phyloP scores from a whole-genome alignment of 2,888 invertebrate species.

The Dolomedes plantarius region DNA sequence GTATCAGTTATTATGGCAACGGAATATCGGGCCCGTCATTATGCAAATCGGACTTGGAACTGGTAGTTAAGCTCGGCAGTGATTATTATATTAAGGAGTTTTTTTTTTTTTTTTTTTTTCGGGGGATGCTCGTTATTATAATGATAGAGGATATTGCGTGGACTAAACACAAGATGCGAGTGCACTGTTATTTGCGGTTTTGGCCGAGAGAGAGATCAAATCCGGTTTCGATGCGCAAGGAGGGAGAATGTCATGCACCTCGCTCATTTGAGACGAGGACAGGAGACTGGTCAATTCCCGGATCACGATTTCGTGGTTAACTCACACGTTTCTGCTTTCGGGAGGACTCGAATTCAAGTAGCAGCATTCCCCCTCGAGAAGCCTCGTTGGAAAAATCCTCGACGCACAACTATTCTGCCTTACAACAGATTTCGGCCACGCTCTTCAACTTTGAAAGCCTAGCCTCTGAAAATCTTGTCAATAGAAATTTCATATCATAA shows the following conservation, averaged over 20 bases:
- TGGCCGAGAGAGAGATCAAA: too few species aligned
- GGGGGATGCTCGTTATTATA: conserved; percentile 19
- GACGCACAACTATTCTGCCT: too few species aligned
- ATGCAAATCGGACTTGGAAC: conserved; percentile 56
- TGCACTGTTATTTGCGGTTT: conserved; percentile 32
- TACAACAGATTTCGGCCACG: too few species aligned
- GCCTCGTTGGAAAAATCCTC: too few species aligned
- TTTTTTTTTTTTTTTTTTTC: background rate
- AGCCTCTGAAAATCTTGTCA: too few species aligned
- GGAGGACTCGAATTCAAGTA: too few species aligned
- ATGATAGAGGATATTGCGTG: conserved; percentile 26
- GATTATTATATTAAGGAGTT: conserved; percentile 51
- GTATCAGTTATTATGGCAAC: background rate
- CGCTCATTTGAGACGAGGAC: conserved; percentile 10
- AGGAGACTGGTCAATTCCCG: background rate
- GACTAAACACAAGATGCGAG: conserved; percentile 23
- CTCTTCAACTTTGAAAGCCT: too few species aligned
- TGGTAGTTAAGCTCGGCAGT: conserved; percentile 36
- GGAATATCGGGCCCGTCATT: conserved; percentile 31
- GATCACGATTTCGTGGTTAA: conserved; percentile 5
- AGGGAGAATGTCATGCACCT: background rate
- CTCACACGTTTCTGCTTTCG: background rate
- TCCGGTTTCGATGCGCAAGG: background rate
- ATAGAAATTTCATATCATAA: too few species aligned
- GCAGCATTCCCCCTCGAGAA: too few species aligned